These are phyloP conservation scores for Scaptomyza polygonia DNA, from an alignment of 2,888 invertebrate species.

Conservation along the genomic window DNA sequence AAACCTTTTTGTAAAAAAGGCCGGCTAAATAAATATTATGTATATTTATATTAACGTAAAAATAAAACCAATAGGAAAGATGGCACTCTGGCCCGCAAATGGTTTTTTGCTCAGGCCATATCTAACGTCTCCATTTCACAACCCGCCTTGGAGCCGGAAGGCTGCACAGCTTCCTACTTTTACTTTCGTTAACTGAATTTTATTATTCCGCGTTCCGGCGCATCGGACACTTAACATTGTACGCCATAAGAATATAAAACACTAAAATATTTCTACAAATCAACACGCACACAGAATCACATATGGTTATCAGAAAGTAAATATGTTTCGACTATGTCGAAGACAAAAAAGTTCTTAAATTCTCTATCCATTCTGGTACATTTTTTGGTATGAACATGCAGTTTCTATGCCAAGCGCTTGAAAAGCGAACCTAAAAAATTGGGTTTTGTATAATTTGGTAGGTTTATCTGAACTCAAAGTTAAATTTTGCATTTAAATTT, in stretches of 20 bases:
- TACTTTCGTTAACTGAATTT: too few relatives aligned
- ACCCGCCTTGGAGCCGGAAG: too few relatives aligned
- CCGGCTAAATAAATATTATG: too few relatives aligned
- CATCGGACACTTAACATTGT: constrained; percentile 55
- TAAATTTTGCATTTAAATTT: background rate
- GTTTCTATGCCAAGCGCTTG: background rate
- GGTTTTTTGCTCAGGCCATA: too few relatives aligned
- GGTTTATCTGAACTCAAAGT: background rate
- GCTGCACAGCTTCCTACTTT: too few relatives aligned
- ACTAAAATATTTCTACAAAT: constrained; percentile 43
- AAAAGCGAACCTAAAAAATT: background rate
- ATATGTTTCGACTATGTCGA: constrained; percentile 53
- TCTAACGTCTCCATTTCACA: too few relatives aligned
- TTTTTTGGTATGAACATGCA: background rate
- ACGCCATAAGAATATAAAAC: constrained; percentile 47
- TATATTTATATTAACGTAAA: too few relatives aligned
- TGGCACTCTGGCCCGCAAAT: too few relatives aligned
- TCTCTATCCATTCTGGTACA: background rate
- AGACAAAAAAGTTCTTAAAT: constrained; percentile 1
- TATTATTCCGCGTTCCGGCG: too few relatives aligned
- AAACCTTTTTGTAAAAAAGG: too few relatives aligned
- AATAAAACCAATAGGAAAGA: too few relatives aligned
- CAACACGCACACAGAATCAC: constrained; percentile 13
- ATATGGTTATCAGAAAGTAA: constrained; percentile 58
- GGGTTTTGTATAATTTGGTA: background rate